phyloP scores from a whole-genome alignment of 2,113 vertebrate species.

The Anthoscopus minutus region DNA sequence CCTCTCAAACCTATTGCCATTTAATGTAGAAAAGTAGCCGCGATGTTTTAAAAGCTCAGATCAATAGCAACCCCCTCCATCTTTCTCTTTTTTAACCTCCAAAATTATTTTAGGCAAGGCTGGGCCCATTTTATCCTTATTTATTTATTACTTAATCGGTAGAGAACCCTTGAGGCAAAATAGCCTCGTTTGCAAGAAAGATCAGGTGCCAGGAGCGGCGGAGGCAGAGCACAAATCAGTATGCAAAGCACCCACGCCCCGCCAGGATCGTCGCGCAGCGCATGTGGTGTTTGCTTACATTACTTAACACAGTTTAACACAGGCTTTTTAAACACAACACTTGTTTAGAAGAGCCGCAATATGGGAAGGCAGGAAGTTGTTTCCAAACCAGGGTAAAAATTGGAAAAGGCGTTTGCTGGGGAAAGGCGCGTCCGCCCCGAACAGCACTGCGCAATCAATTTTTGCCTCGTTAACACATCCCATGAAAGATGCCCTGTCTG shows the following conservation, averaged over 20 bases:
- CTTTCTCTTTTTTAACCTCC: slow-evolving; percentile 24
- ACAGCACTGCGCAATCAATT: fast-evolving
- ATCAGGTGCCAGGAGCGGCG: slow-evolving; percentile 32
- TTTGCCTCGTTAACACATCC: not conserved
- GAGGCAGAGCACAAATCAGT: slow-evolving; percentile 41
- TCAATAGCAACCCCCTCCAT: slow-evolving; percentile 1
- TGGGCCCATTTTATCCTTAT: slow-evolving; percentile 14
- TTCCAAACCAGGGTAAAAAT: not conserved
- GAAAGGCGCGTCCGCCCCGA: fast-evolving
- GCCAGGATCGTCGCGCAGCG: not conserved
- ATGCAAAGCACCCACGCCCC: not conserved
- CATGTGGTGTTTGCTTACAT: slow-evolving; percentile 9
- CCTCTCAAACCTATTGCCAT: not conserved
- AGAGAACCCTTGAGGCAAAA: slow-evolving; percentile 43
- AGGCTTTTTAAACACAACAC: slow-evolving; percentile 14
- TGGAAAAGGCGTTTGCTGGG: not conserved
- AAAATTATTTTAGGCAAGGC: slow-evolving; percentile 52
- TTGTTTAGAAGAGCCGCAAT: not conserved
- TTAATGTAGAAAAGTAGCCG: not conserved
- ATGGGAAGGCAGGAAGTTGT: not conserved
- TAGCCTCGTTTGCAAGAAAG: slow-evolving; percentile 41
- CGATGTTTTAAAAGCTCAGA: not conserved
- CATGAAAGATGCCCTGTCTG: not conserved
- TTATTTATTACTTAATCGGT: slow-evolving; percentile 58
- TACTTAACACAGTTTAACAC: slow-evolving; percentile 19